phyloP scores from a whole-genome alignment of 2,888 invertebrate species.

The Prosopocoilus inquinatus region DNA sequence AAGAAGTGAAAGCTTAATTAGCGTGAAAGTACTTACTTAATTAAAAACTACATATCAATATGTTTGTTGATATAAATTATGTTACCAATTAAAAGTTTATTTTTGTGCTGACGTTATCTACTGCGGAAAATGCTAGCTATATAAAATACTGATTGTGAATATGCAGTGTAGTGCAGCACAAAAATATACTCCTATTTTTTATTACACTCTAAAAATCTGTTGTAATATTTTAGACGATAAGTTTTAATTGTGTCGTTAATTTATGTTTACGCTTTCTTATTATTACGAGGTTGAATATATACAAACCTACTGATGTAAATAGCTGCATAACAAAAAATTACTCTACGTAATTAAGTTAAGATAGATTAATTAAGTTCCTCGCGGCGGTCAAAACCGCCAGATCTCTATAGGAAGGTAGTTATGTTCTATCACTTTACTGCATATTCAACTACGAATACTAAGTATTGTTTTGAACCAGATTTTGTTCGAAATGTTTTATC shows the following conservation, averaged over 20 bases:
- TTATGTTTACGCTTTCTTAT: too few relatives aligned
- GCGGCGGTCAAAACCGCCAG: neutral
- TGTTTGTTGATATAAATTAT: neutral
- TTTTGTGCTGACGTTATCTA: neutral
- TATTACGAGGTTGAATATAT: too few relatives aligned
- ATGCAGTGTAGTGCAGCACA: too few relatives aligned
- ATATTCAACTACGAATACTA: too few relatives aligned
- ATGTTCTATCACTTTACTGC: neutral
- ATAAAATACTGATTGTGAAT: too few relatives aligned
- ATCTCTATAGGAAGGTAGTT: slow-evolving; percentile 1
- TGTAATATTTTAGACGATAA: neutral
- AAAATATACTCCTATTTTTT: neutral
- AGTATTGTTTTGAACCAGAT: too few relatives aligned
- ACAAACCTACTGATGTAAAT: slow-evolving; percentile 1
- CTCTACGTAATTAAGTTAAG: neutral
- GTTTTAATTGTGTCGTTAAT: too few relatives aligned
- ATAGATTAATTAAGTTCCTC: slow-evolving; percentile 1
- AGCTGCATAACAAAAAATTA: slow-evolving; percentile 3
- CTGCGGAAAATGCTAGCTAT: too few relatives aligned
- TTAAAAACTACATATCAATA: neutral
- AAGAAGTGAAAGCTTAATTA: slow-evolving; percentile 3
- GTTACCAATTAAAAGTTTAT: neutral
- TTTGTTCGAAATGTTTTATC: too few relatives aligned
- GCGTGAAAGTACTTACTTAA: neutral
- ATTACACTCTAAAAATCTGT: slow-evolving; percentile 2